phyloP scores from a whole-genome alignment of 2,888 invertebrate species.

The Troides oblongomaculatus region DNA sequence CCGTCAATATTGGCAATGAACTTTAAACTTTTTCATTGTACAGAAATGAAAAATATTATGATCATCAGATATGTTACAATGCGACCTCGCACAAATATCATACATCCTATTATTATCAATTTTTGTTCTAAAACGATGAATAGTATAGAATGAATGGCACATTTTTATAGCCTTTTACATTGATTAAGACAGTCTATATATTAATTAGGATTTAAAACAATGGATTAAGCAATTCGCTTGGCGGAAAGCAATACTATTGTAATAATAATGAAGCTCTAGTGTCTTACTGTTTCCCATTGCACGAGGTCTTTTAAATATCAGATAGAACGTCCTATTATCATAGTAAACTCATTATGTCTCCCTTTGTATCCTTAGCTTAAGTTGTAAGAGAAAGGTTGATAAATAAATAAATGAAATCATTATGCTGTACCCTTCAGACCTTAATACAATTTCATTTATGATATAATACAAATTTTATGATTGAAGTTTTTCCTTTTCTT shows the following conservation, averaged over 20 bases:
- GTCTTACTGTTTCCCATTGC: background rate
- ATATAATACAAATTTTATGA: background rate
- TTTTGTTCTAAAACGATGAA: background rate
- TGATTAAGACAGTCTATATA: too few species aligned
- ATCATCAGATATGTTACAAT: slow-evolving; percentile 5
- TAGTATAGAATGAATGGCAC: background rate
- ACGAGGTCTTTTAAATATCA: background rate
- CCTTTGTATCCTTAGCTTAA: too few species aligned
- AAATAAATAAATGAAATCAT: too few species aligned
- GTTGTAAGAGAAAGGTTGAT: too few species aligned
- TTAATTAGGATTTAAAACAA: too few species aligned
- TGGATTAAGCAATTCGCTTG: background rate
- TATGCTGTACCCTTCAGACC: too few species aligned
- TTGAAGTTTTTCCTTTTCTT: background rate
- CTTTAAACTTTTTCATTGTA: slow-evolving; percentile 23
- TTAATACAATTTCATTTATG: too few species aligned
- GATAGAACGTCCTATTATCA: background rate
- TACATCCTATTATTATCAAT: background rate
- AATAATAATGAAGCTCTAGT: background rate
- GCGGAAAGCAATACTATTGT: background rate
- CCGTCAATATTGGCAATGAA: slow-evolving; percentile 22
- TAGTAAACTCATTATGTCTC: background rate
- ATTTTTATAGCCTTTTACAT: background rate
- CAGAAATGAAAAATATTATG: slow-evolving; percentile 8
- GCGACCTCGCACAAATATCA: slow-evolving; percentile 14